Base-by-base conservation (phyloP, 2,113 vertebrate genomes). In the Nerophis lumbriciformis region DNA sequence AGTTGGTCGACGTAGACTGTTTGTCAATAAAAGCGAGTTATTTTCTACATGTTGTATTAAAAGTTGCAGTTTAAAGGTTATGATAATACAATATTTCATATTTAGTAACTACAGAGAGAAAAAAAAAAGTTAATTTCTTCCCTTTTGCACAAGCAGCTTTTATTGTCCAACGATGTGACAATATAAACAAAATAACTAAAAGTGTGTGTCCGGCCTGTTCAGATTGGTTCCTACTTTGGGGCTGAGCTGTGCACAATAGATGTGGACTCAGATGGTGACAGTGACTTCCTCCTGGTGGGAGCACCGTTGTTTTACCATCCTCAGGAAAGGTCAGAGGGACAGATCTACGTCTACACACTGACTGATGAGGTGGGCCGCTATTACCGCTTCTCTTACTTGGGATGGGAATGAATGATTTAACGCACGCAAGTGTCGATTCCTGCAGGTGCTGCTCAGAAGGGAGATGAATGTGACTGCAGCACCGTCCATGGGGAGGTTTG, bases 181-280 rank as follows among this genome's bases (percentile, higher is more conserved):
- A 7, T 35, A 36, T 36, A 4, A 53, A 55, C 28, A 16, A 15
- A 37, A 5, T 56, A 8, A 55, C 16, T 7, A 53, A 12, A 9
- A 37, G 14, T 52, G n/a, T 51, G 4, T 69, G 3, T 6, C 7
- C 8, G 28, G 36, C 13, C n/a, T 61, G 68, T 78, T 57, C 77
- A 95, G 94, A 84, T 94, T 6, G 94, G 94, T 15, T 94, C 93
- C 21, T 94, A 93, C 76, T 95, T 95, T 45, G 93, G 94, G 6
- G 89, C 84, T 1, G 92, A 91, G 64, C 68, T 94, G 38, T 91
- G 92, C 63, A 73, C 90, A 1, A 1, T 93, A 8, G 94, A 95
- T 8, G 1, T 92, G 6, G 66, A 93, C 52, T 87, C 81, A 13
- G 86, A 94, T 12, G 75, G 75, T 0, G 64, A 88, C 68, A 90